Percentiles rank a stretch among this genome's conserved stretches.
These are phyloP conservation scores for Enteromius unitaeniatus DNA, from an alignment of 2,797 vertebrate genomes.

Conservation along the genomic window DNA sequence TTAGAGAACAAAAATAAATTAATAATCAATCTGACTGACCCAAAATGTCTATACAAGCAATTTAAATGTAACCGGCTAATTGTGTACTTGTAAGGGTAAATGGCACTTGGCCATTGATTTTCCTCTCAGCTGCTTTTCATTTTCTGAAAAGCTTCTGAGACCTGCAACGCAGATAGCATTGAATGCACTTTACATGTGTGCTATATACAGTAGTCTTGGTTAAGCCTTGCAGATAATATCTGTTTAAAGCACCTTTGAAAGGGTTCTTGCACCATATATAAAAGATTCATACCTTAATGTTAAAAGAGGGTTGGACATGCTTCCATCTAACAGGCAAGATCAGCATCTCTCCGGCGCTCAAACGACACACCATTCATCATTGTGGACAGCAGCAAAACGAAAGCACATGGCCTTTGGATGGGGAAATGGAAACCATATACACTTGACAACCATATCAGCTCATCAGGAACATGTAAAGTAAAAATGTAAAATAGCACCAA, in stretches of 20 bases:
- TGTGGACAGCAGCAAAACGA: constrained; percentile 21
- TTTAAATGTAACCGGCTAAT: neutral
- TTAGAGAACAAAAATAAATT: neutral
- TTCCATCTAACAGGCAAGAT: constrained; percentile 37
- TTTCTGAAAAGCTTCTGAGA: neutral
- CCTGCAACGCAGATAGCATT: neutral
- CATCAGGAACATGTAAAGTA: constrained; percentile 1
- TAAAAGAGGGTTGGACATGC: constrained; percentile 28
- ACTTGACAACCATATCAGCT: constrained; percentile 11
- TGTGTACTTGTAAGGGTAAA: neutral
- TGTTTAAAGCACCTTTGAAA: constrained; percentile 1
- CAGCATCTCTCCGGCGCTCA: constrained; percentile 14
- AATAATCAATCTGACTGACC: neutral
- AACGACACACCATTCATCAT: constrained; percentile 33
- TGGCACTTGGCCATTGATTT: neutral
- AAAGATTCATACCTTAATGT: constrained; percentile 30
- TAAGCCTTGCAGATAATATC: constrained; percentile 3
- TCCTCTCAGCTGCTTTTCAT: neutral
- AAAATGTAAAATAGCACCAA: neutral
- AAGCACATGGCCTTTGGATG: constrained; percentile 13
- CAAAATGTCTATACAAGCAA: neutral
- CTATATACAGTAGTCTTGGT: neutral
- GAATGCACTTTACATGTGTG: neutral
- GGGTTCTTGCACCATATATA: constrained; percentile 9
- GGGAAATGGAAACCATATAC: constrained; percentile 22